phyloP scores from a whole-genome alignment of 2,888 invertebrate species.

The Drosophila prostipennis region DNA sequence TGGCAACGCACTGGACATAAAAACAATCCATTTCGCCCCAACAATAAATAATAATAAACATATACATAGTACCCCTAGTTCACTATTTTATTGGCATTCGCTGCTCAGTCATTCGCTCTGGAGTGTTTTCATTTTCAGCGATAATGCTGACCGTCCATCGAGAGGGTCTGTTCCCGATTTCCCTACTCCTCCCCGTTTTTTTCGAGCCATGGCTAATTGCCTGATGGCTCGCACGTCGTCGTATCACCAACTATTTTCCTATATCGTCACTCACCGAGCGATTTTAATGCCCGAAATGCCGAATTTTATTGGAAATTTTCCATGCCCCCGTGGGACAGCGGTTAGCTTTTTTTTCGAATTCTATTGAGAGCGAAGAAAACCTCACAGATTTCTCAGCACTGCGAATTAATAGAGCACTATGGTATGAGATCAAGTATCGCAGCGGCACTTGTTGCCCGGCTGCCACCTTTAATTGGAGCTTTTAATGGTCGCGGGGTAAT shows the following conservation, averaged over 20 bases:
- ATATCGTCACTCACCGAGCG: conserved; percentile 7
- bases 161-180: conserved; percentile 19
- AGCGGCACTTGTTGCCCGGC: conserved; percentile 34
- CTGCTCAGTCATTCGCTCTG: conserved; percentile 18
- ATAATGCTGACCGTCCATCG: conserved; percentile 46
- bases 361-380: conserved; percentile 2
- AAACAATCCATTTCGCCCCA: conserved; percentile 54
- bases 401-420: conserved; percentile 5
- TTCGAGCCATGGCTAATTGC: conserved; percentile 52
- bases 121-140: conserved; percentile 32
- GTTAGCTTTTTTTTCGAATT: neutral
- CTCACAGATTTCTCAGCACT: conserved; percentile 13
- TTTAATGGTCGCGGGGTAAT: conserved; percentile 33
- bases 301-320: conserved; percentile 38
- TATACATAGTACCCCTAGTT: conserved; percentile 54
- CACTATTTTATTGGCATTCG: conserved; percentile 61
- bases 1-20: conserved; percentile 54
- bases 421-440: conserved; percentile 15
- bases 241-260: conserved; percentile 18
- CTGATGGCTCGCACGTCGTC: conserved; percentile 47
- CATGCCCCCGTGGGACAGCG: conserved; percentile 5
- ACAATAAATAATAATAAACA: conserved; percentile 74
- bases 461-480: conserved; percentile 36
- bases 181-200: conserved; percentile 18
- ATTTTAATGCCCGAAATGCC: conserved; percentile 26